Conservation (phyloP, 1,140 invertebrate species). For the Hyles euphorbiae region DNA sequence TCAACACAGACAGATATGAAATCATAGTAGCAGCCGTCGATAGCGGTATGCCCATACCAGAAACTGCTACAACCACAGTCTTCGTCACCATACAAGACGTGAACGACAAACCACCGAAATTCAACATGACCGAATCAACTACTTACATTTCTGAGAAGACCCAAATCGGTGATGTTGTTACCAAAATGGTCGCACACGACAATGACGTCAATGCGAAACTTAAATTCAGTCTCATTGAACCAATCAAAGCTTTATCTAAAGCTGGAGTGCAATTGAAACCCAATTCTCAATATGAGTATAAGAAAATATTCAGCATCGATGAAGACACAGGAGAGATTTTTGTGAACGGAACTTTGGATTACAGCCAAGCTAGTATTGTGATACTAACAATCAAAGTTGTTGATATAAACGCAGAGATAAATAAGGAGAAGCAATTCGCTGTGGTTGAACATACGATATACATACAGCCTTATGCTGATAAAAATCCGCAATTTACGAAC, state of each 20-base stretch:
- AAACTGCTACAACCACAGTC: conserved; percentile 85
- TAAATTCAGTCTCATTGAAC: conserved; percentile 81
- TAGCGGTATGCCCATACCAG: conserved; percentile 82
- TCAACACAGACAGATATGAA: conserved; percentile 80
- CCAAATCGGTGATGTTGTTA: conserved; percentile 79
- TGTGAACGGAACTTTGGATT: conserved; percentile 82
- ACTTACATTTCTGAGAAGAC: conserved; percentile 83
- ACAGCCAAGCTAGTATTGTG: conserved; percentile 87
- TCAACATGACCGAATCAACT: conserved; percentile 78
- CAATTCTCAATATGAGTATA: conserved; percentile 79
- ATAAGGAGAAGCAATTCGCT: conserved; percentile 81
- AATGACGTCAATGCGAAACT: conserved; percentile 82
- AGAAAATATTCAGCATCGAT: conserved; percentile 83
- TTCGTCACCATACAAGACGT: conserved; percentile 85
- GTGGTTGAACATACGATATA: conserved; percentile 85
- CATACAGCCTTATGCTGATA: conserved; percentile 86
- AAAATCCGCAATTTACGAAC: conserved; percentile 86
- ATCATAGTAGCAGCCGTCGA: conserved; percentile 85
- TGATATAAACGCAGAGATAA: conserved; percentile 82
- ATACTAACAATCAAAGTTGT: conserved; percentile 84
- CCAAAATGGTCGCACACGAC: conserved; percentile 81
- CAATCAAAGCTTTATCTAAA: conserved; percentile 83
- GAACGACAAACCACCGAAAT: conserved; percentile 89
- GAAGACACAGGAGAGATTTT: conserved; percentile 81
- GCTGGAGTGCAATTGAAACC: conserved; percentile 82